Base-by-base conservation (phyloP, 2,888 invertebrate species). In the Ormyrus thymus region DNA sequence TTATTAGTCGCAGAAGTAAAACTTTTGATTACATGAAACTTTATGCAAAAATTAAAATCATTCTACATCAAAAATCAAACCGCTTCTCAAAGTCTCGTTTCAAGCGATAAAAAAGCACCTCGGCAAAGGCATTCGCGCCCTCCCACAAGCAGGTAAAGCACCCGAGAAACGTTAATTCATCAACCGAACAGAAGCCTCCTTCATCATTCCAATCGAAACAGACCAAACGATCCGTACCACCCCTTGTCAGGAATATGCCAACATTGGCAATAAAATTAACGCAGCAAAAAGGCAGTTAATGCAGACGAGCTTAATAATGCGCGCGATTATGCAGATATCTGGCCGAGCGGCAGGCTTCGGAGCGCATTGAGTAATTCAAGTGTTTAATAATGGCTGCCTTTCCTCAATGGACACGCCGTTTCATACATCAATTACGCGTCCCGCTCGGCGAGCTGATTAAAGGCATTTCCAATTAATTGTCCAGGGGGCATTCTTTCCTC, bases 391-490 rank as follows among this genome's bases (percentile, higher is more conserved):
- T 65, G 55, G 29, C 62, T 11, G 43, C 9, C 50, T 10, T 10
- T 11, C 8, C 9, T 50, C 58, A 15, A 59, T 43, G 43, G 55
- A 13, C 29, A 29, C 29, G 50, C 15, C 11, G 76, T 70, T 70
- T 53, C 50, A 56, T 64, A 2, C 4, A 51, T 58, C 64, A 70
- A 76, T 76, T 70, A 46, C 45, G 43, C 11, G n/a, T 62, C 29
- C 29, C 71, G 45, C 9, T 53, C 61, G 15, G 11, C 15, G 53
- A 64, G 50, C 15, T 70, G 11, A 58, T 76, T 58, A 76, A 58
- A 51, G 46, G 61, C 62, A 62, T 62, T 78, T 78, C 29, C 15
- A 59, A 73, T 78, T 56, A 72, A 77, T 72, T 48, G 10, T 15
- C 65, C 11, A n/a, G n/a, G 29, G 29, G 4, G n/a, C 10, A 65